Evolutionary conservation across 2,797 vertebrate species (phyloP).

Genomic region (Valencia hispanica): DNA sequence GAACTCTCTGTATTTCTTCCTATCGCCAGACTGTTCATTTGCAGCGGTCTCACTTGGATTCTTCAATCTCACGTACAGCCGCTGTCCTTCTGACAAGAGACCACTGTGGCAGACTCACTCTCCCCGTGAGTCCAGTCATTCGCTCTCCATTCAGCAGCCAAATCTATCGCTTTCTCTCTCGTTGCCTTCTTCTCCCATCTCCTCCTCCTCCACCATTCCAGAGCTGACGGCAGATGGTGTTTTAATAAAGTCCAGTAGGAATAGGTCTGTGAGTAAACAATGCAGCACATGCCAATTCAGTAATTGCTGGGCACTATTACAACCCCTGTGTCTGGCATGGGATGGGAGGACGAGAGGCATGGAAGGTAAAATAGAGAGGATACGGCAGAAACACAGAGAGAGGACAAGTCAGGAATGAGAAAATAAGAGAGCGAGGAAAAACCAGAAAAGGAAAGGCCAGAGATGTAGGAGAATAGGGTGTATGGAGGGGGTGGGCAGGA

Average conservation of each 20-base stretch:
- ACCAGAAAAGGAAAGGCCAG: slow-evolving; percentile 54
- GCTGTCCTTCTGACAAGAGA: slow-evolving; percentile 69
- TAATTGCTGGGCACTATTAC: slow-evolving; percentile 99
- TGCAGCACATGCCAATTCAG: slow-evolving; percentile 95
- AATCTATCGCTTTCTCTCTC: slow-evolving; percentile 67
- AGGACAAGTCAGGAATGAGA: slow-evolving; percentile 61
- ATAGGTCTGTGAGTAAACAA: slow-evolving; percentile 99
- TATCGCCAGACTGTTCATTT: slow-evolving; percentile 55
- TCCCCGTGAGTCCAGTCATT: slow-evolving; percentile 71
- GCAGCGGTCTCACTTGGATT: slow-evolving; percentile 61
- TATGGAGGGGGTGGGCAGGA: slow-evolving; percentile 41
- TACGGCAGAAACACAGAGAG: slow-evolving; percentile 51
- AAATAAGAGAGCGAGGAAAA: slow-evolving; percentile 38
- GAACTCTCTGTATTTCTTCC: slow-evolving; percentile 47
- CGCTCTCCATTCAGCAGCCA: slow-evolving; percentile 64
- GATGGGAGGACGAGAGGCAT: slow-evolving; percentile 72
- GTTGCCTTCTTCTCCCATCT: slow-evolving; percentile 65
- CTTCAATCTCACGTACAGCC: slow-evolving; percentile 42
- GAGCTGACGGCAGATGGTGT: slow-evolving; percentile 99
- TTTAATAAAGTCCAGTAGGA: slow-evolving; percentile 99
- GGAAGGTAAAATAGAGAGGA: slow-evolving; percentile 69
- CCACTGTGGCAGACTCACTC: slow-evolving; percentile 64
- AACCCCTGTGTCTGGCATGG: slow-evolving; percentile 95
- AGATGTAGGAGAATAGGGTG: slow-evolving; percentile 43
- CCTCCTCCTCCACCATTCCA: slow-evolving; percentile 84